Percentiles rank a stretch among this genome's conserved stretches.
Evolutionary conservation across 1,140 invertebrate species (phyloP).

Genomic region (Leptopilina clavipes): DNA sequence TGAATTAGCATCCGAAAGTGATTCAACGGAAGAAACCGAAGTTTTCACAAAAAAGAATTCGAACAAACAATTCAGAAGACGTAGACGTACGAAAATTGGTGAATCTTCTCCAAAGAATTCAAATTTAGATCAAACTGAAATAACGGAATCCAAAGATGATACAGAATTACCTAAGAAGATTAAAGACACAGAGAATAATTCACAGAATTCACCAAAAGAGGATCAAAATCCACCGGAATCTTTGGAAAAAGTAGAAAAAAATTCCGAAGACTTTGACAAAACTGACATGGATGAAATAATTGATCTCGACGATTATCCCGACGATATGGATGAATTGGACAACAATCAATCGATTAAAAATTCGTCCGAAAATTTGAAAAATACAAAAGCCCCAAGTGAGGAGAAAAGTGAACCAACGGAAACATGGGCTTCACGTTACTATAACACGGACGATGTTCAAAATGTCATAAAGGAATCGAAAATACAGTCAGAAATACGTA

Average conservation of each 20-base stretch:
- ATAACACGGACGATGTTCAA: conserved; percentile 72
- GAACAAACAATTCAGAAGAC: conserved; percentile 39
- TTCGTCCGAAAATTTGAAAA: background rate
- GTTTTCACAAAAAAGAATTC: conserved; percentile 14
- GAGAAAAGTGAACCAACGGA: conserved; percentile 52
- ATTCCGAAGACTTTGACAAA: conserved; percentile 37
- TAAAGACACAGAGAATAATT: no score
- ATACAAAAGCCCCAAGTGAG: no score
- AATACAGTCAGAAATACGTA: conserved; percentile 73
- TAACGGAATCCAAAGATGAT: conserved; percentile 12
- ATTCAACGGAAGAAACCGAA: conserved; percentile 24
- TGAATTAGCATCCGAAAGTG: background rate
- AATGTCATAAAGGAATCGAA: conserved; percentile 74
- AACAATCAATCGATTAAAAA: conserved; percentile 39
- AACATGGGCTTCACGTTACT: conserved; percentile 72
- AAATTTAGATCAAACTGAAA: no score
- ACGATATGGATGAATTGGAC: conserved; percentile 70
- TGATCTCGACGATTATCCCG: conserved; percentile 72
- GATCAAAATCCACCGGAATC: no score
- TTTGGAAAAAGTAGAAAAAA: conserved; percentile 37
- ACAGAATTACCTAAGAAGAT: no score
- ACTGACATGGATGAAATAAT: conserved; percentile 69
- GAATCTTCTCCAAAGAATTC: conserved; percentile 14
- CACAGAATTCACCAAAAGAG: no score
- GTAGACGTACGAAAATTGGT: conserved; percentile 41